Conservation (phyloP, 2,888 invertebrate species). For the Pheosia tremula region DNA sequence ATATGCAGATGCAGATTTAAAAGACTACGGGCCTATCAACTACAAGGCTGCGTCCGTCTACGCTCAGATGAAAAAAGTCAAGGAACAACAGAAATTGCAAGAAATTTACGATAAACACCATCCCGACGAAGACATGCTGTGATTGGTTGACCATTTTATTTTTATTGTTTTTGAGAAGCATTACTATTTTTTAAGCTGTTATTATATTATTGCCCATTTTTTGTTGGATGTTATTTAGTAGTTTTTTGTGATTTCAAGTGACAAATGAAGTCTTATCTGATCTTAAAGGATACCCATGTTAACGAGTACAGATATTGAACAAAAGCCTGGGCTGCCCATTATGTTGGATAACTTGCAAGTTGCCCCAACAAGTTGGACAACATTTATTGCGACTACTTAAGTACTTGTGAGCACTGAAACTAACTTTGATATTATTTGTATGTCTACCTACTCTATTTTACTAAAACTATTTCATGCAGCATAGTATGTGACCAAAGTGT, state of each 20-base stretch:
- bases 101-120: conserved; percentile 73
- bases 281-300: no score
- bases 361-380: no score
- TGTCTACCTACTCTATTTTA: no score
- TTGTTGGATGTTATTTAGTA: conserved; percentile 4
- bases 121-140: conserved; percentile 70
- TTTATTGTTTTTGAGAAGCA: background rate
- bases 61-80: conserved; percentile 89
- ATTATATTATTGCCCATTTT: background rate
- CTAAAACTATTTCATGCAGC: no score
- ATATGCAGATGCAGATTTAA: conserved; percentile 95
- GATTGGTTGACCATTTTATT: conserved; percentile 39
- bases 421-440: no score
- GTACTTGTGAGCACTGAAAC: no score
- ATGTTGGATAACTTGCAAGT: no score
- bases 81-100: conserved; percentile 78
- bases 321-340: no score
- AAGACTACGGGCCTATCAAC: conserved; percentile 96
- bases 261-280: no score
- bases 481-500: no score
- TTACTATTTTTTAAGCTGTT: conserved; percentile 1
- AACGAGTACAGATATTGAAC: no score
- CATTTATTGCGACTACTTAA: no score
- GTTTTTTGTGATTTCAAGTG: conserved; percentile 6
- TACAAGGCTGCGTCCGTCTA: conserved; percentile 95